Base-by-base conservation (phyloP, 2,113 vertebrate species). In the Lathamus discolor region DNA sequence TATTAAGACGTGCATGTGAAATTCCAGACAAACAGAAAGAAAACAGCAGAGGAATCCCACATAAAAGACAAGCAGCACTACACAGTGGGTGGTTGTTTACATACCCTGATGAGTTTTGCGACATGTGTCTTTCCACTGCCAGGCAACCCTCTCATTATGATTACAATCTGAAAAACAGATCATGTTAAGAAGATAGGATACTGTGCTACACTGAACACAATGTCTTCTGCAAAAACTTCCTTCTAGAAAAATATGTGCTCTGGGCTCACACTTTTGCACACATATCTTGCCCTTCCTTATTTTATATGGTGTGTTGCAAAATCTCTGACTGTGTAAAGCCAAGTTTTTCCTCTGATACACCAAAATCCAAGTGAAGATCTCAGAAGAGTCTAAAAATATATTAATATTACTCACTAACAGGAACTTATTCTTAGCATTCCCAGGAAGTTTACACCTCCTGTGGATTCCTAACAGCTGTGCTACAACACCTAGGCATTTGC, bases 51-150 rank as follows among this genome's bases (percentile, higher is more conserved):
- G 69, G 33, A 84, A 82, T 17, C 0, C 1, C 51, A 41, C 0
- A 0, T 13, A 52, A 41, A 90, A 78, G 48, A 68, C 18, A 78
- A 51, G 43, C 51, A 68, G 19, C 80, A 64, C n/a, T 48, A 75
- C 15, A 51, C 12, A 91, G 54, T 5, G 7, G 86, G 28, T 1
- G 4, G 11, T 17, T 84, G 19, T 68, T 86, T 68, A 98, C 98
- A 98, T 91, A 99, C 99, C 94, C 99, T 98, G 92, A 99, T 99
- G 69, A 99, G 99, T 94, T 99, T 99, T 90, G 99, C 99, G 69
- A 99, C 99, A n/a, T 99, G 99, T 43, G 99, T 99, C 97, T 99
- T 99, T 74, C 99, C 99, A 74, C 99, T 99, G 97, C 99, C 99
- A 76, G 99, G 99, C 85, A 99, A 98, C 17, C 99, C 99, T 98